A percentile compares a stretch with the other conserved stretches of the same genome.
phyloP scores from a whole-genome alignment of 2,888 invertebrate species.

The Noctua comes region DNA sequence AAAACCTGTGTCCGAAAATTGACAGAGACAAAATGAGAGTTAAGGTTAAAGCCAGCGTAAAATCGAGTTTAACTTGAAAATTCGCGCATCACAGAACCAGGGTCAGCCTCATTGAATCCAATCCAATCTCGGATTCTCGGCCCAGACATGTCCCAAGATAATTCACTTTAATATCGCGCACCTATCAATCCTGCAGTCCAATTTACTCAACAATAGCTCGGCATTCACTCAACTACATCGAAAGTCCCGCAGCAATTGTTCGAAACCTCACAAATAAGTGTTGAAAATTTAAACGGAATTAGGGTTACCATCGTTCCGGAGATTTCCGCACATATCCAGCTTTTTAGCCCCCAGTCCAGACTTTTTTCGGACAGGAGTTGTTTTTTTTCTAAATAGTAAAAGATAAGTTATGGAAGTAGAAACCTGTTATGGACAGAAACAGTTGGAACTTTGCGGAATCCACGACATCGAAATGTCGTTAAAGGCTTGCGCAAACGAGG shows the following conservation, averaged over 20 bases:
- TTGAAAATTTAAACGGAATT: slow-evolving; percentile 51
- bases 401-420: background rate
- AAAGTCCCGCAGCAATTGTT: slow-evolving; percentile 53
- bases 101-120: slow-evolving; percentile 30
- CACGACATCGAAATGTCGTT: background rate
- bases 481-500: too few species aligned
- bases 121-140: slow-evolving; percentile 41
- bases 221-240: slow-evolving; percentile 35
- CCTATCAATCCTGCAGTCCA: slow-evolving; percentile 51
- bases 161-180: slow-evolving; percentile 58
- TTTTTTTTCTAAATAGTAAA: background rate
- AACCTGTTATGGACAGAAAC: background rate
- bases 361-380: background rate
- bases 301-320: background rate
- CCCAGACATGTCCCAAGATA: slow-evolving; percentile 39
- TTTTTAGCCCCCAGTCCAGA: background rate
- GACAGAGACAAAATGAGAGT: background rate
- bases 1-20: background rate
- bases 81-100: slow-evolving; percentile 6
- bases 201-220: slow-evolving; percentile 51
- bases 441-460: background rate
- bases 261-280: slow-evolving; percentile 50
- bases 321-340: background rate
- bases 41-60: background rate
- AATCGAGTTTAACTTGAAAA: slow-evolving; percentile 20